Evolutionary conservation across 2,888 invertebrate species (phyloP).

Genomic region (Diarsia mendica): DNA sequence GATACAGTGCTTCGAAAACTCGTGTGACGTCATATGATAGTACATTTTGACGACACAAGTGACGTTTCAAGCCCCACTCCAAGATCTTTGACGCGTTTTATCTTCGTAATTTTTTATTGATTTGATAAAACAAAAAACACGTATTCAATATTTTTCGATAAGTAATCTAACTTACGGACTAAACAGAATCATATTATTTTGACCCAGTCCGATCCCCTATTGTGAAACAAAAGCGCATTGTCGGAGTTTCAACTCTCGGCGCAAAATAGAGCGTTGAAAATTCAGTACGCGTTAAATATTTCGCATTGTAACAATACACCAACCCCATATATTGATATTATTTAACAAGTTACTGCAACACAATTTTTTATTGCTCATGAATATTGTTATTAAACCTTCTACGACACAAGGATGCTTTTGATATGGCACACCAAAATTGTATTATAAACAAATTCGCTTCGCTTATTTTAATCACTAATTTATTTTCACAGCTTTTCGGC

Average conservation of each 20-base stretch:
- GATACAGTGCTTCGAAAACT: no score
- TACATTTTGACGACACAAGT: no score
- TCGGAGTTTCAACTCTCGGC: not conserved
- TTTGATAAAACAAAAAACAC: no score
- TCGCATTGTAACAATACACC: conserved; percentile 47
- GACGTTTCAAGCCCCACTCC: no score
- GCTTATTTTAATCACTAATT: conserved; percentile 61
- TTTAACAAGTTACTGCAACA: conserved; percentile 51
- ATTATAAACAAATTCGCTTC: conserved; percentile 62
- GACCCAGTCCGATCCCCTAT: no score
- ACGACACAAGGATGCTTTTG: conserved; percentile 58
- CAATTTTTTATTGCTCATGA: conserved; percentile 43
- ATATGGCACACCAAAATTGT: conserved; percentile 61
- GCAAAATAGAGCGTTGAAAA: not conserved
- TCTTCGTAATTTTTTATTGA: no score
- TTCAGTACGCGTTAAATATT: not conserved
- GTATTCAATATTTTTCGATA: no score
- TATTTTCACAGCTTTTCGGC: conserved; percentile 64
- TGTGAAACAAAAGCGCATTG: not conserved
- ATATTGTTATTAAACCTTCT: conserved; percentile 48
- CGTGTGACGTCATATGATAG: no score
- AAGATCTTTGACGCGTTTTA: no score
- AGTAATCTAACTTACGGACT: no score
- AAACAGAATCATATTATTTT: no score
- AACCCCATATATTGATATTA: conserved; percentile 46